Base-by-base conservation (phyloP, 2,888 invertebrate genomes). In the Ctena decussata region DNA sequence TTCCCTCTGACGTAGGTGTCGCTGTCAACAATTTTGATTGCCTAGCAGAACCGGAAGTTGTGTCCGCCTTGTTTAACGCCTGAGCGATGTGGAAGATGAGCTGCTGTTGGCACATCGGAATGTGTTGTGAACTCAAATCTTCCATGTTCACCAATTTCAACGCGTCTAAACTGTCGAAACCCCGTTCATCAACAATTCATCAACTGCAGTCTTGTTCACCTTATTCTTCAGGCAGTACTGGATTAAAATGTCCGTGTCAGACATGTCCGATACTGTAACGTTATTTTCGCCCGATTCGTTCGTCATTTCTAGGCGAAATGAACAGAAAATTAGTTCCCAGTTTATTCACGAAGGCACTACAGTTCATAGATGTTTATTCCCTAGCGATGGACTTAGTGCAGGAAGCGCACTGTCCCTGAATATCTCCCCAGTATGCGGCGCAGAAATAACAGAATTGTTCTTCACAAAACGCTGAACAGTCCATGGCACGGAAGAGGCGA, bases 151-250 rank as follows among this genome's bases (percentile, higher is more conserved):
- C 49, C 24, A 71, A 30, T 44, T 53, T 78, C n/a, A 78, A 35
- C 5, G 78, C 78, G 12, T 70, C 78, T 11, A 78, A 24, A 35
- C 70, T 69, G 32, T 70, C 72, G n/a, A 53, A 78, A 1, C 78
- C 78, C 6, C 69, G 49, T 32, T 70, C n/a, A n/a, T 37, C n/a
- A 78, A 18, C 0, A 78, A 53, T 21, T 46, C 70, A 39, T 71
- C 70, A 49, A 35, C 24, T 0, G 78, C 70, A n/a, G 44, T 46
- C 39, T 78, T 70, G 15, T 69, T 69, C n/a, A 78, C 21, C 35
- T 78, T 78, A 24, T 78, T 78, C 12, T 69, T 3, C 8, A 72
- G 41, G 18, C 72, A 72, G 30, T 24, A 72, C 15, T 72, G n/a
- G 30, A 72, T 72, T 46, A 72, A 41, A 8, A 41, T 41, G 72